phyloP scores from a whole-genome alignment of 2,888 invertebrate species.

The Zootermopsis nevadensis region DNA sequence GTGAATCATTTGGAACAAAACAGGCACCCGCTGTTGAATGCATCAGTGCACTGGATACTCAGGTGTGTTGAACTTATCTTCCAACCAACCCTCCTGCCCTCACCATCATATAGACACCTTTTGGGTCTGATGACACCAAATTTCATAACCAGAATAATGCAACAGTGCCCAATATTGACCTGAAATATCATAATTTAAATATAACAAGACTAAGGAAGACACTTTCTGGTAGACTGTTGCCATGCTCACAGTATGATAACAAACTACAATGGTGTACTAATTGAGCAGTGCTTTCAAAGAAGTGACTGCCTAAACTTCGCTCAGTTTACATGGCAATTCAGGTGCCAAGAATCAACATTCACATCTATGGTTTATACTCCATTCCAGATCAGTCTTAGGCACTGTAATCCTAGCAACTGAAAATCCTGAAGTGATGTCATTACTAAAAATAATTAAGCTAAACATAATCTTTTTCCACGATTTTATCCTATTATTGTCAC shows the following conservation, averaged over 20 bases:
- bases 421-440: conserved; percentile 7
- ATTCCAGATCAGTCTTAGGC: conserved; percentile 20
- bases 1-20: too few species aligned
- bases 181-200: conserved; percentile 14
- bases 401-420: background rate
- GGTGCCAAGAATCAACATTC: background rate
- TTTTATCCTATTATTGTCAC: conserved; percentile 31
- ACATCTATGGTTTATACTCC: background rate
- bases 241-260: background rate
- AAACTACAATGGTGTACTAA: background rate
- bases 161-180: conserved; percentile 29
- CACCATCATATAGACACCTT: background rate
- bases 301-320: background rate
- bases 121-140: background rate
- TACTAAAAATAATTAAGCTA: background rate
- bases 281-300: background rate
- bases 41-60: background rate
- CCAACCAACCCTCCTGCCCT: conserved; percentile 4
- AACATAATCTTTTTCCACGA: background rate
- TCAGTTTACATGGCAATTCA: background rate
- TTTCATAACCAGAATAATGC: background rate
- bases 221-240: background rate
- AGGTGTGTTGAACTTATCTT: background rate
- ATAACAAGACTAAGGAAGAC: background rate
- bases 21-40: too few species aligned